Evolutionary conservation across 2,113 vertebrate genomes (phyloP), one percentile per base, ranked within the genome.

Genomic region (Triplophysa tibetana): DNA sequence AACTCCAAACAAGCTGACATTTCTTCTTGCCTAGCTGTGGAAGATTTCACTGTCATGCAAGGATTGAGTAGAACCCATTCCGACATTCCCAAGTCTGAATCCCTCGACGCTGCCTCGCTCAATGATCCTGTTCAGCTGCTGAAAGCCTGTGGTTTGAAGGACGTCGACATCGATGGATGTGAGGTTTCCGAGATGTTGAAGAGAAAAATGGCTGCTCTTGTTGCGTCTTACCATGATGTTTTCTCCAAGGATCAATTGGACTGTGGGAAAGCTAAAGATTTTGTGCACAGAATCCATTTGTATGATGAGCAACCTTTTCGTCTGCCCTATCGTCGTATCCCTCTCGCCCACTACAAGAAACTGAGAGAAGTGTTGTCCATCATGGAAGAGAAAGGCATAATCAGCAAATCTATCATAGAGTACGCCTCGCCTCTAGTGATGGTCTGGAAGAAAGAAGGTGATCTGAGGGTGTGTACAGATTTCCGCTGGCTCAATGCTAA

Each of bases 1-100:
- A 85, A 85, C 50, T 19, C 73, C 6, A 85, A 85, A 11, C 13
- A 82, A 14, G 85, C 65, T 3, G 77, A 86, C 65, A 70, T 79
- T 9, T 77, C 43, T 16, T 24, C 77, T 0, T 85, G 82, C 66
- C 9, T 84, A 2, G 79, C 79, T 12, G 38, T 84, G 8, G 72
- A 85, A 17, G 62, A 77, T 14, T 26, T 26, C 26, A 26, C 26
- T 26, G 26, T 26, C 26, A 26, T 26, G 26, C 26, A 26, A 26
- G 26, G 29, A 8, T 13, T 78, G 24, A 17, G 63, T 38, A 65
- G 11, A 45, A 12, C 43, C 14, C 24, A 33, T 33, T 14, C 4
- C 1, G 17, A 67, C 19, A 12, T 10, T 29, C 17, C 33, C 1
- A 0, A 8, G 48, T n/a, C n/a, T n/a, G n/a, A n/a, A n/a, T 12